These are phyloP conservation scores for Parnassius apollo DNA, from an alignment of 2,888 invertebrate species.

Conservation along the genomic window DNA sequence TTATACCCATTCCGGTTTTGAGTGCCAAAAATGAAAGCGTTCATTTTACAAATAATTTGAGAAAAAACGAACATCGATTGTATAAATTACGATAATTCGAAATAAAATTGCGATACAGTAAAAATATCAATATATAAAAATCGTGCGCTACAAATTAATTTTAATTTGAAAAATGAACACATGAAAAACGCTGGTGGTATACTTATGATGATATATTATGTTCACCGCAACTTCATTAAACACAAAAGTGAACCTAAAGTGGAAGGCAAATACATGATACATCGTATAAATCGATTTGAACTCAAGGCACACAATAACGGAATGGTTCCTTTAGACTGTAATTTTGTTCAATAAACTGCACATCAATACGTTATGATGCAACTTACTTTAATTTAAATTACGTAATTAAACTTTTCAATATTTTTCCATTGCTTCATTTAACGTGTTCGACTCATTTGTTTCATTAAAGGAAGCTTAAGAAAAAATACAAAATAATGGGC, in stretches of 20 bases:
- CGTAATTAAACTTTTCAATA: conserved; percentile 35
- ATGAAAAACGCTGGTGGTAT: conserved; percentile 28
- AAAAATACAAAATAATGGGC: conserved; percentile 68
- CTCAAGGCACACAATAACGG: conserved; percentile 25
- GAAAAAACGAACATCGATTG: conserved; percentile 11
- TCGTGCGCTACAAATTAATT: conserved; percentile 29
- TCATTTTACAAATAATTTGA: conserved; percentile 25
- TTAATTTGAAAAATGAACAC: conserved; percentile 35
- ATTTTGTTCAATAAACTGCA: conserved; percentile 64
- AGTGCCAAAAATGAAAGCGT: conserved; percentile 24
- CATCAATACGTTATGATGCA: conserved; percentile 46
- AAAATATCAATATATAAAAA: conserved; percentile 25
- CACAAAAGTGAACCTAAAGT: conserved; percentile 21
- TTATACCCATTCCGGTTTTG: conserved; percentile 24
- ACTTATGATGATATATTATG: neutral
- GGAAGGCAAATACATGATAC: conserved; percentile 1
- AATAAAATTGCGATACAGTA: conserved; percentile 23
- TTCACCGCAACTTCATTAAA: conserved; percentile 11
- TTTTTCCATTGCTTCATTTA: conserved; percentile 34
- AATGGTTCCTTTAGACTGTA: conserved; percentile 35
- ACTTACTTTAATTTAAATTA: conserved; percentile 55
- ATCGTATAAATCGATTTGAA: conserved; percentile 9
- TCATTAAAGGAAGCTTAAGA: conserved; percentile 46
- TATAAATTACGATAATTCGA: conserved; percentile 15
- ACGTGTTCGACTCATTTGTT: conserved; percentile 39